These are phyloP conservation scores for Subanguina moxae DNA, from an alignment of 1,140 invertebrate genomes.

Conservation along the genomic window DNA sequence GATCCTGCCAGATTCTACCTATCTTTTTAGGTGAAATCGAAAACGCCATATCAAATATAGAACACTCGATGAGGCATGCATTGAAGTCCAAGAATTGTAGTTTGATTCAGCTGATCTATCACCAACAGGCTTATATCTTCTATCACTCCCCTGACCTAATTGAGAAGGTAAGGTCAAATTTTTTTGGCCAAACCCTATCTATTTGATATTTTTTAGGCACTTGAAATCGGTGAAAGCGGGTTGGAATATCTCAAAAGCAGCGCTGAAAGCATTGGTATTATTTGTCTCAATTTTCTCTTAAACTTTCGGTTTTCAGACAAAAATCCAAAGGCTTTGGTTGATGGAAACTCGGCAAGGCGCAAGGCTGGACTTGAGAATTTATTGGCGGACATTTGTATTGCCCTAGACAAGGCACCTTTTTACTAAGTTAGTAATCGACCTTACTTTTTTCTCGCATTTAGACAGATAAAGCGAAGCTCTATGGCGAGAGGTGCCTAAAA, in stretches of 20 bases:
- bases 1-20: neutral
- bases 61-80: neutral
- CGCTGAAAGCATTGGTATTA: neutral
- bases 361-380: slow-evolving; percentile 3
- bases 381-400: slow-evolving; percentile 1
- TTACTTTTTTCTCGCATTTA: no score
- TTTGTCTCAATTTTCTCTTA: neutral
- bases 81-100: neutral
- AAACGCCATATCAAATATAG: neutral
- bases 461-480: neutral
- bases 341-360: neutral
- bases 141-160: neutral
- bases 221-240: neutral
- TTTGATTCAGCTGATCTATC: neutral
- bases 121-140: neutral
- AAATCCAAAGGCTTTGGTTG: neutral
- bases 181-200: neutral
- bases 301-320: neutral
- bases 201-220: neutral
- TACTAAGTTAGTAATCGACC: neutral
- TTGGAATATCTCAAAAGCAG: slow-evolving; percentile 1
- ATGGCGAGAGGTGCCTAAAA: neutral
- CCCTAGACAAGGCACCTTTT: neutral
- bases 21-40: neutral
- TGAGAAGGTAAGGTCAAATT: neutral